These are phyloP conservation scores for Redunca redunca DNA, from an alignment of 2,113 vertebrate genomes.

Conservation along the genomic window DNA sequence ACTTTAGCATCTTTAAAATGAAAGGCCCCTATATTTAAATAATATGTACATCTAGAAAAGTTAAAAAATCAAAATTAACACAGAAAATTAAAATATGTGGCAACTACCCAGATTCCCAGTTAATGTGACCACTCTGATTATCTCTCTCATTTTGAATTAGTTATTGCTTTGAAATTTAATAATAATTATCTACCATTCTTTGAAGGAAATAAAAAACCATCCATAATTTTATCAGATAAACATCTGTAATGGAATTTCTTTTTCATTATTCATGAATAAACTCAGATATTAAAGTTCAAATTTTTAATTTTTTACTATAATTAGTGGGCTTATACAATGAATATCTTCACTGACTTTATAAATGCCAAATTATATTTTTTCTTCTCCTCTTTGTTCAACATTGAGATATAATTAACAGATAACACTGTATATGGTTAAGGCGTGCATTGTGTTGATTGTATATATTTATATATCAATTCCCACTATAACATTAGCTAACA, in stretches of 20 bases:
- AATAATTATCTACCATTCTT: not conserved
- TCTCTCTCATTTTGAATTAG: not conserved
- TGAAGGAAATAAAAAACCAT: not conserved
- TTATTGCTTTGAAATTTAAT: not conserved
- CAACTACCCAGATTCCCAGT: not conserved
- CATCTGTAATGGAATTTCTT: not conserved
- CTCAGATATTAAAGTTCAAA: not conserved
- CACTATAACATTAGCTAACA: not conserved
- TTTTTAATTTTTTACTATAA: not conserved
- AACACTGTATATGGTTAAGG: not conserved
- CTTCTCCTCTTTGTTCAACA: not conserved
- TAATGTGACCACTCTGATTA: not conserved
- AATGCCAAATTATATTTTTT: not conserved
- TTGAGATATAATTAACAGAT: not conserved
- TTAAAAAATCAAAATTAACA: not conserved
- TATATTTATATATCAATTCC: not conserved
- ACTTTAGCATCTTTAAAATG: not conserved
- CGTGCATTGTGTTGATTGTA: not conserved
- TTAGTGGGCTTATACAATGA: not conserved
- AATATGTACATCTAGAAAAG: not conserved
- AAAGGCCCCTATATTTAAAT: not conserved
- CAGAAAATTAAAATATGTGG: not conserved
- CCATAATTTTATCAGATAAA: not conserved
- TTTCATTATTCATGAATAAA: not conserved
- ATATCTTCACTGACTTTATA: not conserved